Percentiles rank a stretch among this genome's conserved stretches.
Conservation (phyloP, 2,888 invertebrate species). For the Eupithecia exiguata region DNA sequence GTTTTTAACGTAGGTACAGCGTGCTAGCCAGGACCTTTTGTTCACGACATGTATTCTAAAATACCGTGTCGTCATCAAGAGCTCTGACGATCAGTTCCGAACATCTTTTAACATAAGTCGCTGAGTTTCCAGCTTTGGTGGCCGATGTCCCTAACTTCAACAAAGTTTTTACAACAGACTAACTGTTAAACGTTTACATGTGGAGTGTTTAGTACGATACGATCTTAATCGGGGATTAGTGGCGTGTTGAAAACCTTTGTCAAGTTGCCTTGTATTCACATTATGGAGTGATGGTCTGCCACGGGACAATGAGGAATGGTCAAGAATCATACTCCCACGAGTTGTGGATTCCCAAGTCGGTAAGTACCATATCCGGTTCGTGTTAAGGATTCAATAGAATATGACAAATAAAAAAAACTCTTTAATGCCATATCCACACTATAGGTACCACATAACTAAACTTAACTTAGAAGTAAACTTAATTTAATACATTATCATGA, state of each 20-base stretch:
- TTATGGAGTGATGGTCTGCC: conserved; percentile 64
- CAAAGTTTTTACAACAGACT: conserved; percentile 54
- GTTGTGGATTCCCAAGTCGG: conserved; percentile 44
- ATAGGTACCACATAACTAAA: no score
- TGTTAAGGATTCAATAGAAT: not conserved
- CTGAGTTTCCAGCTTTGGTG: not conserved
- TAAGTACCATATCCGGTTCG: conserved; percentile 25
- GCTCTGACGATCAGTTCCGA: no score
- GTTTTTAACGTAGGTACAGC: no score
- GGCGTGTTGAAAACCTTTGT: conserved; percentile 69
- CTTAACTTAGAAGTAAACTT: no score
- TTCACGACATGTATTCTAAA: no score
- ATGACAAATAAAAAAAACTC: not conserved
- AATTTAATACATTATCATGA: no score
- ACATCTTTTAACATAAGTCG: no score
- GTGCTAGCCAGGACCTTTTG: no score
- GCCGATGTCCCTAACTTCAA: not conserved
- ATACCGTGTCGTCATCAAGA: no score
- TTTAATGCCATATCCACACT: no score
- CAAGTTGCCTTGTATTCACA: conserved; percentile 57
- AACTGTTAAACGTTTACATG: conserved; percentile 73
- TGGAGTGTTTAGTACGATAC: conserved; percentile 78
- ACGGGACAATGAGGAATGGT: conserved; percentile 63
- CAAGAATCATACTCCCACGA: conserved; percentile 67
- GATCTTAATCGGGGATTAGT: conserved; percentile 79